Percentiles rank a stretch among this genome's conserved stretches.
phyloP scores from a whole-genome alignment of 2,113 vertebrate genomes.

The Ifrita kowaldi region DNA sequence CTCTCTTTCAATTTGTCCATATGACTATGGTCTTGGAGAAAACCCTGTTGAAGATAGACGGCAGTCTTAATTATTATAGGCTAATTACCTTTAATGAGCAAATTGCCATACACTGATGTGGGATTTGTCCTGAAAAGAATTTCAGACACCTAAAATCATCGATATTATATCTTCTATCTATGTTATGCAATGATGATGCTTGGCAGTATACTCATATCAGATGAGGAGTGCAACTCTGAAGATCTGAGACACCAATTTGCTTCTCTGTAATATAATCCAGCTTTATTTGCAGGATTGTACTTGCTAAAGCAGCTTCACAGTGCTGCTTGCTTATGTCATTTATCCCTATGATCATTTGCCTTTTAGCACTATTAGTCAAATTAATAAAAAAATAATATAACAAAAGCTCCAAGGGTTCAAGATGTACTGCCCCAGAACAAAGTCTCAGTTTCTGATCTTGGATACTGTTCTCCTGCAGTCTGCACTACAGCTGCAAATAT shows the following conservation, averaged over 20 bases:
- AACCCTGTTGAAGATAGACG: background rate
- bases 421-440: background rate
- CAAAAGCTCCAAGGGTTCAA: background rate
- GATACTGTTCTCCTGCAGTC: background rate
- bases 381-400: background rate
- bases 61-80: background rate
- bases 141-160: background rate
- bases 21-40: background rate
- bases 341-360: background rate
- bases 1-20: background rate
- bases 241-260: background rate
- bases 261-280: background rate
- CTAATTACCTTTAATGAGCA: slow-evolving; percentile 22
- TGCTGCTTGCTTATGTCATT: background rate
- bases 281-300: background rate
- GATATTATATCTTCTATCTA: background rate
- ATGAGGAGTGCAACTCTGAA: background rate
- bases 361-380: background rate
- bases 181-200: background rate
- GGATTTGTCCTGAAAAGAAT: background rate
- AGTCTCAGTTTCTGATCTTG: background rate
- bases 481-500: background rate
- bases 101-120: background rate
- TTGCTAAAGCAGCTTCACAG: background rate
- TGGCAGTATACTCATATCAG: background rate